Evolutionary conservation across 2,888 invertebrate species (phyloP), one percentile per base, ranked within the genome.

Genomic region (Petrophora chlorosata): DNA sequence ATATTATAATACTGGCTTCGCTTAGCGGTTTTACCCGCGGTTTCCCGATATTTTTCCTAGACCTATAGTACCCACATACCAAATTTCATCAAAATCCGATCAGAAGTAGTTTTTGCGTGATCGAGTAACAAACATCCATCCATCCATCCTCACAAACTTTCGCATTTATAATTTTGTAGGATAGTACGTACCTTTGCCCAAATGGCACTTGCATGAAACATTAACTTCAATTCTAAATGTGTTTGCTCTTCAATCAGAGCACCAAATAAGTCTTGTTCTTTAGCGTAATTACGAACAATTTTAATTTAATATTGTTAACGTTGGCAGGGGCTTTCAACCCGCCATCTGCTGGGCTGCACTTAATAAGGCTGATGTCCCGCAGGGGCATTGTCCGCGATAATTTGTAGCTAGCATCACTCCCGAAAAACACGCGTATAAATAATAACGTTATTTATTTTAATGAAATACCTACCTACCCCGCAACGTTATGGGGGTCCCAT

Each of bases 371-470:
- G 84, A 65, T 73, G 72, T 76, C 90, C 88, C 86, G 88, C 70
- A 63, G 90, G 73, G 90, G 66, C 62, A 84, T 90, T 90, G 89
- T 90, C 80, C 83, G 61, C 63, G 54, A 70, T 87, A 86, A 89
- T 90, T 89, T 88, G 89, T 89, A 86, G 84, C 83, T 80, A 73
- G 74, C 82, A 84, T 83, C 79, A 78, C 79, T 79, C 76, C 76
- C 71, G 70, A 75, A 79, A 84, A 84, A 85, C 79, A 82, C 71
- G 72, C 74, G 73, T 73, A 82, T 79, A 87, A 87, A 86, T 84
- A 86, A 87, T 86, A 84, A 80, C 75, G 78, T 84, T 85, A 85
- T 86, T 85, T 80, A 78, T 79, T 84, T 82, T 82, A 80, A 83
- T 82, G 76, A 82, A 85, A 81, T 73, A 70, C 75, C 73, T 78